Conservation (phyloP, 2,888 invertebrate genomes). For the Gari tellinella region DNA sequence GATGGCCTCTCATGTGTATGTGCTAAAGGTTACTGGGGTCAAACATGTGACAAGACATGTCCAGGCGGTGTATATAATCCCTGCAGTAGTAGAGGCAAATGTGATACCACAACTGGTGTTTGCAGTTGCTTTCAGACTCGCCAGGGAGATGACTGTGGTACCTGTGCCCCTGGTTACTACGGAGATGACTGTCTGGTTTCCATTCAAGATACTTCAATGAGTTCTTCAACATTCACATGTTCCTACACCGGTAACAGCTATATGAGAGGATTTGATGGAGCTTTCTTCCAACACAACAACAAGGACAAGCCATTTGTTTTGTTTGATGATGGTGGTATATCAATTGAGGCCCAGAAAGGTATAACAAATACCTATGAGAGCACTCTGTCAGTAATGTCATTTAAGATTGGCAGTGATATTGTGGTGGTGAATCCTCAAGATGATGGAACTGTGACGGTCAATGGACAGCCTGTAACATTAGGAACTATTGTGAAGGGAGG, state of each 20-base stretch:
- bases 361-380: slow-evolving; percentile 24
- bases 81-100: slow-evolving; percentile 64
- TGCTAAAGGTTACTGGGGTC: slow-evolving; percentile 66
- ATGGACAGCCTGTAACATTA: slow-evolving; percentile 18
- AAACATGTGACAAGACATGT: slow-evolving; percentile 58
- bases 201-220: slow-evolving; percentile 22
- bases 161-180: slow-evolving; percentile 56
- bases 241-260: slow-evolving; percentile 50
- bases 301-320: slow-evolving; percentile 21
- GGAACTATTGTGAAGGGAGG: slow-evolving; percentile 18
- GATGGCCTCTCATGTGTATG: slow-evolving; percentile 53
- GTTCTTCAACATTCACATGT: background rate
- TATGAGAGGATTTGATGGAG: slow-evolving; percentile 66
- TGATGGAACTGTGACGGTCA: slow-evolving; percentile 21
- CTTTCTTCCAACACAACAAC: slow-evolving; percentile 52
- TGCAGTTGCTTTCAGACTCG: slow-evolving; percentile 64
- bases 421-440: slow-evolving; percentile 31
- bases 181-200: slow-evolving; percentile 64
- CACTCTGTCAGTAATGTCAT: slow-evolving; percentile 20
- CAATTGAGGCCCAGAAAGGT: slow-evolving; percentile 45
- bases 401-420: slow-evolving; percentile 13
- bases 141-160: slow-evolving; percentile 54
- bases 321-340: slow-evolving; percentile 15
- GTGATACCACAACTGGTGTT: slow-evolving; percentile 57
- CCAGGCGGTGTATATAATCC: slow-evolving; percentile 63